Percentiles rank a stretch among this genome's conserved stretches.
phyloP scores from a whole-genome alignment of 1,140 invertebrate species.

The Ostrea denselamellosa region DNA sequence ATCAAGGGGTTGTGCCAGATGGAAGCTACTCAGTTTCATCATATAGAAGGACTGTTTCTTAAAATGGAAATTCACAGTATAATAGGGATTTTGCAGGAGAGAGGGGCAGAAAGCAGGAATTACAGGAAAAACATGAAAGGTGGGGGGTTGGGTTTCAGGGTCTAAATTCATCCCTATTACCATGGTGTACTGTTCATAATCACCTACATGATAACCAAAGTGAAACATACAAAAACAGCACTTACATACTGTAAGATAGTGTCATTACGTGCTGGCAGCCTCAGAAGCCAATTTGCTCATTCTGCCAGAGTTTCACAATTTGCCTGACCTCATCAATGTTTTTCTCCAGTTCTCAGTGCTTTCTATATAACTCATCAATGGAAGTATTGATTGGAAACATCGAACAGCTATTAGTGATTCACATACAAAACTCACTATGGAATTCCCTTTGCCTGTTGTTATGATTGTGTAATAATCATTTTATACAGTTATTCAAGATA shows the following conservation, averaged over 20 bases:
- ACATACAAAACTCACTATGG: neutral
- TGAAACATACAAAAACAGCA: neutral
- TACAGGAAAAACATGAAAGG: too few relatives aligned
- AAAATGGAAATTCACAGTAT: too few relatives aligned
- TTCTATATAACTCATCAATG: neutral
- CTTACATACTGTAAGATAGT: neutral
- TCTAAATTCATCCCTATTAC: too few relatives aligned
- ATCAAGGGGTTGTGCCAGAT: too few relatives aligned
- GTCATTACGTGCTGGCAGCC: neutral
- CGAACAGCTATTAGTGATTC: conserved; percentile 15
- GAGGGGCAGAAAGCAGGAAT: too few relatives aligned
- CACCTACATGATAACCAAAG: neutral
- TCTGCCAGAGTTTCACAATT: conserved; percentile 1
- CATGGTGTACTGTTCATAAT: neutral
- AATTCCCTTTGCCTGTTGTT: neutral
- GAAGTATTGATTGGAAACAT: neutral
- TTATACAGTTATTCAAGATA: neutral
- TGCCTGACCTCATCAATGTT: neutral
- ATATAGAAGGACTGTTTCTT: too few relatives aligned
- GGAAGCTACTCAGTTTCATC: too few relatives aligned
- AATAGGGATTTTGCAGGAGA: too few relatives aligned
- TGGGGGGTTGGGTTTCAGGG: too few relatives aligned
- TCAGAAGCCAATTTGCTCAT: neutral
- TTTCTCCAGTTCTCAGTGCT: neutral
- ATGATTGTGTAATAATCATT: conserved; percentile 10